phyloP scores from a whole-genome alignment of 2,113 vertebrate species.

The Rhineura floridana region DNA sequence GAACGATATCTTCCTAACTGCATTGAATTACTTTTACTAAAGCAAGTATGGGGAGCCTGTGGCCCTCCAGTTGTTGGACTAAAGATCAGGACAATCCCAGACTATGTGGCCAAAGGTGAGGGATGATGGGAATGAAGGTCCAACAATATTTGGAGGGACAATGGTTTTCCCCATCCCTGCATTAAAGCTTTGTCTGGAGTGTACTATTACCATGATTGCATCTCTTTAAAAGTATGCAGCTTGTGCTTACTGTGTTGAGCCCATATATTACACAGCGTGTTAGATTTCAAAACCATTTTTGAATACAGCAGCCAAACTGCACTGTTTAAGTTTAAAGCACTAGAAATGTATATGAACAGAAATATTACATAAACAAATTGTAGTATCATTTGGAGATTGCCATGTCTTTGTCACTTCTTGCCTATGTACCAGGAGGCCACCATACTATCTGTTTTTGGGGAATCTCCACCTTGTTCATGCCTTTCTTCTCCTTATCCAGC shows the following conservation, averaged over 20 bases:
- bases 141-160: too few species aligned
- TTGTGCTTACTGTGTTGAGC: background rate
- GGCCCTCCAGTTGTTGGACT: too few species aligned
- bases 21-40: slow-evolving; percentile 16
- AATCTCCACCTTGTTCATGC: too few species aligned
- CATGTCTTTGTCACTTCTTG: background rate
- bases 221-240: background rate
- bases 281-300: background rate
- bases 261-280: background rate
- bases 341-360: background rate
- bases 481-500: background rate
- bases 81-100: too few species aligned
- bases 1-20: background rate
- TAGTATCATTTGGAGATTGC: background rate
- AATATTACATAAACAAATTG: background rate
- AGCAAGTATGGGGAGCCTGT: too few species aligned
- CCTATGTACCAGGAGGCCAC: background rate
- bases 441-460: background rate
- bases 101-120: too few species aligned
- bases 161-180: too few species aligned
- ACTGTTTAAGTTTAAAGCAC: background rate
- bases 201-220: background rate
- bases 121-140: too few species aligned
- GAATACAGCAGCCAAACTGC: background rate
- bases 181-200: background rate